Evolutionary conservation across 2,888 invertebrate genomes (phyloP).

Genomic region (Conomelus anceps): DNA sequence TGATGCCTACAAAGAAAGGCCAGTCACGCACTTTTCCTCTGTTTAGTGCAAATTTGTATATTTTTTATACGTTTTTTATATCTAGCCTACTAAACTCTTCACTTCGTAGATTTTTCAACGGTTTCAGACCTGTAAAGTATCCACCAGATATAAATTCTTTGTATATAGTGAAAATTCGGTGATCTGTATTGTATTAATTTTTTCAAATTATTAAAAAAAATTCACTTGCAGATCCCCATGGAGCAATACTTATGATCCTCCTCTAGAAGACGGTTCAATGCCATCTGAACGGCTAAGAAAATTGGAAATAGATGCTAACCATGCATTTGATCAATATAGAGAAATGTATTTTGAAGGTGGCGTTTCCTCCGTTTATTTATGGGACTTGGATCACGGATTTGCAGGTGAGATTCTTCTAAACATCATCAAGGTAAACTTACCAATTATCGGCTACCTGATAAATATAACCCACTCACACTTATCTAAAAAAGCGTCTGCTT

Average conservation of each 20-base stretch:
- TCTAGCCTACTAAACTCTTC: too few relatives aligned
- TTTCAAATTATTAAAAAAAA: too few relatives aligned
- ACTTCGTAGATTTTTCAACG: background rate
- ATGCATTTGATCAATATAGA: conserved; percentile 96
- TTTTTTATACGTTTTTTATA: too few relatives aligned
- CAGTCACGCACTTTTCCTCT: too few relatives aligned
- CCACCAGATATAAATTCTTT: too few relatives aligned
- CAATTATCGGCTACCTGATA: background rate
- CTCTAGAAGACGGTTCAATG: conserved; percentile 96
- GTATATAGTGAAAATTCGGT: too few relatives aligned
- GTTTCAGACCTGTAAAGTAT: background rate
- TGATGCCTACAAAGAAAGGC: too few relatives aligned
- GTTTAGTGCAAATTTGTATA: too few relatives aligned
- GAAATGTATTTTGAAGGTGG: conserved; percentile 99
- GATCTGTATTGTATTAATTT: too few relatives aligned
- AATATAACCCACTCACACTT: too few relatives aligned
- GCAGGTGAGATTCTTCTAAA: conserved; percentile 53
- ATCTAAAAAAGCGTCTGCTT: too few relatives aligned
- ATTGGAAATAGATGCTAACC: conserved; percentile 95
- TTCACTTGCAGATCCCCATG: conserved; percentile 75
- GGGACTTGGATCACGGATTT: conserved; percentile 99
- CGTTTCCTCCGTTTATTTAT: conserved; percentile 97
- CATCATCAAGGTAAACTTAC: background rate
- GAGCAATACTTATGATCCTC: conserved; percentile 98
- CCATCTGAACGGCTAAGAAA: conserved; percentile 93